Percentiles rank a stretch among this genome's conserved stretches.
Evolutionary conservation across 2,113 vertebrate species (phyloP).

Genomic region (Phrynocephalus versicolor): DNA sequence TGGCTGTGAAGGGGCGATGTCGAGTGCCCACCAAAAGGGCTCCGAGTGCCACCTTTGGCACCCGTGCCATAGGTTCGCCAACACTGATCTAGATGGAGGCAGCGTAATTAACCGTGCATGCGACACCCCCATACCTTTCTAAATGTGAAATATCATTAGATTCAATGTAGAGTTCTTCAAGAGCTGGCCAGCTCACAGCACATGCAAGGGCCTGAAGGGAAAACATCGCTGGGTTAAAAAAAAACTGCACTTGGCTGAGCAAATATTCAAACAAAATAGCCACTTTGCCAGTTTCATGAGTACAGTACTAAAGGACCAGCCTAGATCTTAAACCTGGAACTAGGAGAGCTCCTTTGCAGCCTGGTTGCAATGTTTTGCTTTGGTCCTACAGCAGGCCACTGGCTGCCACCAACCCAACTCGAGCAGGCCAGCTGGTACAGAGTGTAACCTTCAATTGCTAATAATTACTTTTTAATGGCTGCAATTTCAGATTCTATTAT

Average conservation of each 20-base stretch:
- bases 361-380: neutral
- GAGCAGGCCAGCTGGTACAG: neutral
- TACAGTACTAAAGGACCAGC: neutral
- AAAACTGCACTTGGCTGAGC: constrained; percentile 22
- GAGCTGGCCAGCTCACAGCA: constrained; percentile 84
- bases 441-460: neutral
- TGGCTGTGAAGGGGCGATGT: no score
- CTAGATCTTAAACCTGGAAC: neutral
- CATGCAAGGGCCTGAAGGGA: constrained; percentile 82
- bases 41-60: no score
- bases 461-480: neutral
- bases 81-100: no score
- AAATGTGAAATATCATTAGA: constrained; percentile 82
- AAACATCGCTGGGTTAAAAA: constrained; percentile 57
- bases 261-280: neutral
- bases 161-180: constrained; percentile 83
- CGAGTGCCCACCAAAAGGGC: no score
- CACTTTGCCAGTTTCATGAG: neutral
- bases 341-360: neutral
- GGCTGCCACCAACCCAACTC: neutral
- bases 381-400: neutral
- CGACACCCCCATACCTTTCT: constrained; percentile 79
- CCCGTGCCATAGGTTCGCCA: no score
- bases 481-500: neutral
- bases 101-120: no score